These are phyloP conservation scores for Hydropsyche betteni DNA, from an alignment of 2,888 invertebrate species.

Conservation along the genomic window DNA sequence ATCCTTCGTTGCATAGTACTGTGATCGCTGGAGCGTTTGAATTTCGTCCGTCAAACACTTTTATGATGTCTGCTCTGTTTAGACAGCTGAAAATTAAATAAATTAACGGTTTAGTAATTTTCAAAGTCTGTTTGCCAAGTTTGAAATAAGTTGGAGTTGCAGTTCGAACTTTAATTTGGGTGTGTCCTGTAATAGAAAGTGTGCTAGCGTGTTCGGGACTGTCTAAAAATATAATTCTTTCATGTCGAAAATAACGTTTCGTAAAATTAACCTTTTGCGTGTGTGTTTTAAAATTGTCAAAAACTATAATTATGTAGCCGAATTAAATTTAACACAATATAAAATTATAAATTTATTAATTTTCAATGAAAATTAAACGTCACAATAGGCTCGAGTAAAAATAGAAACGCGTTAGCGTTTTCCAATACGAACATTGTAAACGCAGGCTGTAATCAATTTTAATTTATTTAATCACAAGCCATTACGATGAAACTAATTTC, in stretches of 20 bases:
- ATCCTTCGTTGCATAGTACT: conserved; percentile 82
- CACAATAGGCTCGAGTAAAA: no score
- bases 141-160: neutral
- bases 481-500: no score
- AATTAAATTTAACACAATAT: neutral
- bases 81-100: conserved; percentile 73
- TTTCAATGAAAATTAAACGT: no score
- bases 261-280: neutral
- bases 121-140: neutral
- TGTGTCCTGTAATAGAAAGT: no score
- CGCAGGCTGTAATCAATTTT: no score
- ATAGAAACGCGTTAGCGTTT: no score
- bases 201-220: neutral
- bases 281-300: neutral
- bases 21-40: conserved; percentile 79
- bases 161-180: no score
- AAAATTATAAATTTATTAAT: no score
- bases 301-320: neutral
- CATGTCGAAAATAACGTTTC: neutral
- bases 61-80: conserved; percentile 83
- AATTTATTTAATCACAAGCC: no score
- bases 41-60: conserved; percentile 84
- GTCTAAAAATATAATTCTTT: conserved; percentile 14
- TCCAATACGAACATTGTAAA: no score
- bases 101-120: neutral